Evolutionary conservation across 2,113 vertebrate species (phyloP).

Genomic region (Gopherus evgoodei): DNA sequence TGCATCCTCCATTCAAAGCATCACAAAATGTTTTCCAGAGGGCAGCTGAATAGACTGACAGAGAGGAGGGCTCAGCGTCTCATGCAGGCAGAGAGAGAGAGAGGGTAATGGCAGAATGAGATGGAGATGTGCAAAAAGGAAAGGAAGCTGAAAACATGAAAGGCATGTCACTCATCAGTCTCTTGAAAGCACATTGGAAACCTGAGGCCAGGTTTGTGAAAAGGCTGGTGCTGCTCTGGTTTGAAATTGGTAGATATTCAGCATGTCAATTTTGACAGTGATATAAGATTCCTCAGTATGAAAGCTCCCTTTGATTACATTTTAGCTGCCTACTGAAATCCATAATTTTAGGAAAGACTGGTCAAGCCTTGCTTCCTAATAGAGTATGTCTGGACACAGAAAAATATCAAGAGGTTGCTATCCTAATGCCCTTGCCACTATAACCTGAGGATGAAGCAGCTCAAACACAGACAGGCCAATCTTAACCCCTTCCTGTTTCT

Average conservation of each 20-base stretch:
- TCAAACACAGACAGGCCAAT: not conserved
- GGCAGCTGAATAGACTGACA: not conserved
- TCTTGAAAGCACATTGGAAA: not conserved
- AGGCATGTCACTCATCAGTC: not conserved
- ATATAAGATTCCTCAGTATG: not conserved
- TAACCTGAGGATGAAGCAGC: not conserved
- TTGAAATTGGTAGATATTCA: not conserved
- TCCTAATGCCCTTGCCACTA: not conserved
- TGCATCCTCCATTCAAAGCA: not conserved
- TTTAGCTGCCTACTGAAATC: not conserved
- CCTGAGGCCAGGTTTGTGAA: not conserved
- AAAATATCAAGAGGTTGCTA: not conserved
- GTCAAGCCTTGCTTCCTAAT: not conserved
- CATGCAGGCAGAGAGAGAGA: not conserved
- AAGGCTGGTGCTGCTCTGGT: not conserved
- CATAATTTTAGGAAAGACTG: not conserved
- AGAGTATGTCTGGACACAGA: not conserved
- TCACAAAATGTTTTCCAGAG: not conserved
- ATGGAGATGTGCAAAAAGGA: not conserved
- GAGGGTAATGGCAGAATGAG: not conserved
- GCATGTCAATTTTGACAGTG: not conserved
- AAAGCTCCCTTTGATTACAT: not conserved
- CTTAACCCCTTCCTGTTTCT: not conserved
- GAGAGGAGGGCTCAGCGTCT: not conserved
- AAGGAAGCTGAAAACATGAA: not conserved